Percentiles rank a stretch among this genome's conserved stretches.
Evolutionary conservation across 1,140 invertebrate genomes (phyloP).

Genomic region (Bombyx mori): DNA sequence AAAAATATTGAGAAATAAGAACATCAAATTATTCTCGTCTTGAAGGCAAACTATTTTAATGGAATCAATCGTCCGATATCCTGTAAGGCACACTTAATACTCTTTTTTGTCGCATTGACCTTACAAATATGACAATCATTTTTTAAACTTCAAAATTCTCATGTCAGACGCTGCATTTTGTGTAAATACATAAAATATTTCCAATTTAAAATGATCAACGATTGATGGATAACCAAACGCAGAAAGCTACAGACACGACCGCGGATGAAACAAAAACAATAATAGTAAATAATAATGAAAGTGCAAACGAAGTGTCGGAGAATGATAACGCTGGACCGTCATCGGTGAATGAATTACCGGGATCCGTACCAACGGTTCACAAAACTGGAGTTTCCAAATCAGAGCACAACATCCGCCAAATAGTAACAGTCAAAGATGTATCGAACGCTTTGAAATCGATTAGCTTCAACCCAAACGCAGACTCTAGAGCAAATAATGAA

Average conservation of each 20-base stretch:
- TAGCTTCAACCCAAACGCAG: slow-evolving; percentile 28
- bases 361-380: slow-evolving; percentile 24
- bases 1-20: too few species aligned
- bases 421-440: slow-evolving; percentile 47
- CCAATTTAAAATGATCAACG: slow-evolving; percentile 29
- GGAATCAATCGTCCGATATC: too few species aligned
- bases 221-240: slow-evolving; percentile 39
- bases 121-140: too few species aligned
- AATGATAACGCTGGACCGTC: slow-evolving; percentile 52
- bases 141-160: slow-evolving; percentile 21
- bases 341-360: slow-evolving; percentile 28
- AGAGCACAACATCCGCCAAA: slow-evolving; percentile 48
- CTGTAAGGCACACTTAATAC: background rate
- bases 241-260: slow-evolving; percentile 11
- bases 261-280: slow-evolving; percentile 9
- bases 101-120: background rate
- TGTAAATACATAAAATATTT: slow-evolving; percentile 24
- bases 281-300: slow-evolving; percentile 10
- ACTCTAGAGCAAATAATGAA: slow-evolving; percentile 24
- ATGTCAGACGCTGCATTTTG: slow-evolving; percentile 24
- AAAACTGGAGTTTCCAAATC: slow-evolving; percentile 52
- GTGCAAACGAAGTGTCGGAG: slow-evolving; percentile 11
- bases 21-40: too few species aligned
- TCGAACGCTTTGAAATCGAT: slow-evolving; percentile 46
- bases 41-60: too few species aligned